Conservation (phyloP, 2,797 vertebrate species). For the Neosilurus hyrtlii region DNA sequence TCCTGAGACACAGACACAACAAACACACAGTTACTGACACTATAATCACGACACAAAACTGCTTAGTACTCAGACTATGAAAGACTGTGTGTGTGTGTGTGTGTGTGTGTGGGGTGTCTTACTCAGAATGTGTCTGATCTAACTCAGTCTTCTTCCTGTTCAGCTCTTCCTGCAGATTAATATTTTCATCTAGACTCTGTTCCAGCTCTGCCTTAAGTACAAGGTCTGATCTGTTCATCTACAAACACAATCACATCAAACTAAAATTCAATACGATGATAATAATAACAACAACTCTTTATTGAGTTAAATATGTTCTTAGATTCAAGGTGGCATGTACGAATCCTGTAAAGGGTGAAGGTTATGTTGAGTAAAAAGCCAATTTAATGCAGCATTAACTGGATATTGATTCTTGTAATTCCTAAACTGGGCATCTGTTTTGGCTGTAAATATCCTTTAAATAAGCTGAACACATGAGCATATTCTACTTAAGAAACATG, state of each 20-base stretch:
- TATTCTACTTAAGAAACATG: no score
- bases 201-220: conserved; percentile 77
- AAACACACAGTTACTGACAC: background rate
- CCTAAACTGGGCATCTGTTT: background rate
- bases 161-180: conserved; percentile 76
- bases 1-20: conserved; percentile 63
- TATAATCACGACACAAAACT: background rate
- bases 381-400: background rate
- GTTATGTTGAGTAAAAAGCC: background rate
- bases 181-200: conserved; percentile 79
- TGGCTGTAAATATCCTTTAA: background rate
- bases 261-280: no score
- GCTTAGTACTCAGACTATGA: no score
- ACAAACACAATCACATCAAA: background rate
- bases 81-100: no score
- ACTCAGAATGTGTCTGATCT: conserved; percentile 83
- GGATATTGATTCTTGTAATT: background rate
- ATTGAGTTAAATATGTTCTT: background rate
- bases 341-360: background rate
- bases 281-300: background rate
- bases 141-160: conserved; percentile 79
- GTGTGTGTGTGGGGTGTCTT: conserved; percentile 57
- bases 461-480: background rate
- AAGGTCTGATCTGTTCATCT: conserved; percentile 65
- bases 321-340: no score